phyloP scores from a whole-genome alignment of 2,888 invertebrate genomes.

The Choristoneura rosaceana region DNA sequence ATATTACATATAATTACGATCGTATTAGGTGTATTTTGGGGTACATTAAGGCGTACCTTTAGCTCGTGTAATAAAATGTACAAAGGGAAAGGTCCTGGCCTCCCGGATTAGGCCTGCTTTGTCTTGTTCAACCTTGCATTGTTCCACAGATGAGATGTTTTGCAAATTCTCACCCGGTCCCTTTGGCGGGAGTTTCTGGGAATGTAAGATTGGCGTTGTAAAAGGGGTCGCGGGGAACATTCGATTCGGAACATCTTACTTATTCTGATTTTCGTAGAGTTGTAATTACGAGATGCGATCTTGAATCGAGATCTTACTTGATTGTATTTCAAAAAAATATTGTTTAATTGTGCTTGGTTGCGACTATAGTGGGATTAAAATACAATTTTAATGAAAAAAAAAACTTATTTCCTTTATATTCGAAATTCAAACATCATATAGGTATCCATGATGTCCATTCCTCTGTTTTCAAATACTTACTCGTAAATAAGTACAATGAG shows the following conservation, averaged over 20 bases:
- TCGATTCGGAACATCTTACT: slow-evolving; percentile 7
- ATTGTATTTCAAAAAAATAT: too few species aligned
- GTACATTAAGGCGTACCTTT: slow-evolving; percentile 1
- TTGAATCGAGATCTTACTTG: too few species aligned
- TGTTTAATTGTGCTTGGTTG: too few species aligned
- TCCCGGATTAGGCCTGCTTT: slow-evolving; percentile 20
- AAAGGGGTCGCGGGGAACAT: neutral
- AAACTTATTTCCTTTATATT: too few species aligned
- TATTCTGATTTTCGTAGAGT: neutral
- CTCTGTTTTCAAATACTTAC: too few species aligned
- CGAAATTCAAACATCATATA: too few species aligned
- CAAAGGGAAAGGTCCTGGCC: slow-evolving; percentile 6
- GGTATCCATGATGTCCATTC: too few species aligned
- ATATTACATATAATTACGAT: neutral
- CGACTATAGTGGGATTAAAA: too few species aligned
- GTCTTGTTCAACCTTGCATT: slow-evolving; percentile 15
- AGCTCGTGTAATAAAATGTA: slow-evolving; percentile 10
- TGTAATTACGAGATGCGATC: neutral
- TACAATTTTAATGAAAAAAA: too few species aligned
- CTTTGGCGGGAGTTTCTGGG: slow-evolving; percentile 12
- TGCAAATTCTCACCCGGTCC: slow-evolving; percentile 13
- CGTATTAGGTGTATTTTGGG: neutral
- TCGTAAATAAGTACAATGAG: too few species aligned
- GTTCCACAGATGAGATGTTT: slow-evolving; percentile 29
- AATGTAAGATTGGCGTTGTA: slow-evolving; percentile 18